Evolutionary conservation across 1,140 invertebrate genomes (phyloP), one percentile per base, ranked within the genome.

Genomic region (Lasioglossum albipes): DNA sequence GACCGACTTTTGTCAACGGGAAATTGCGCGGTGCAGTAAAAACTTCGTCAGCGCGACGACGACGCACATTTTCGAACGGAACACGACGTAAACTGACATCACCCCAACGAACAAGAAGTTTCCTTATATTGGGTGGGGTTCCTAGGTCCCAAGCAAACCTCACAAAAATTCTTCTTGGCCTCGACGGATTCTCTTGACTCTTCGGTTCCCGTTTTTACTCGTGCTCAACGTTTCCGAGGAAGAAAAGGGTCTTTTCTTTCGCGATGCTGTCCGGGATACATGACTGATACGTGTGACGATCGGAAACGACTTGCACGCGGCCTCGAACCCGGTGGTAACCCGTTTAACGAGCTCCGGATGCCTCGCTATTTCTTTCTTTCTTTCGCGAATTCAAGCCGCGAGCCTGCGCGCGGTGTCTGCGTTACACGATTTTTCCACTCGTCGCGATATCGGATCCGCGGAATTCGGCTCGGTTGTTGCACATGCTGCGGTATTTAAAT

Each of bases 1-100:
- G 41, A 36, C 27, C 41, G 69, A 70, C 73, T 79, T 79, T 68
- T 75, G 72, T 80, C 64, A 59, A 69, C 64, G 76, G 61, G 61
- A 75, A 52, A 71, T 77, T 82, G 68, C 52, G 31, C 42, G 62
- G 16, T 1, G 59, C 57, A 12, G 69, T 77, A 70, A 84, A 82
- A 85, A 84, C 62, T 84, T 59, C 2, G 36, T 13, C 18, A 18
- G 52, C 70, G 20, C 68, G 31, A 72, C 49, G 71, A 31, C 54
- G 64, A 61, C 52, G 78, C 64, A 54, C 54, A 69, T 85, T 67
- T 73, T 45, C 41, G 69, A 52, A n/a, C 54, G 45, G 36, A 42
- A 64, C 59, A 22, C 59, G 59, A 52, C 36, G 57, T 74, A 45
- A 57, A 68, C 16, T 2, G 36, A 57, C 59, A 59, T 71, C 36